phyloP scores from a whole-genome alignment of 2,113 vertebrate genomes.

The Brienomyrus longianalis region DNA sequence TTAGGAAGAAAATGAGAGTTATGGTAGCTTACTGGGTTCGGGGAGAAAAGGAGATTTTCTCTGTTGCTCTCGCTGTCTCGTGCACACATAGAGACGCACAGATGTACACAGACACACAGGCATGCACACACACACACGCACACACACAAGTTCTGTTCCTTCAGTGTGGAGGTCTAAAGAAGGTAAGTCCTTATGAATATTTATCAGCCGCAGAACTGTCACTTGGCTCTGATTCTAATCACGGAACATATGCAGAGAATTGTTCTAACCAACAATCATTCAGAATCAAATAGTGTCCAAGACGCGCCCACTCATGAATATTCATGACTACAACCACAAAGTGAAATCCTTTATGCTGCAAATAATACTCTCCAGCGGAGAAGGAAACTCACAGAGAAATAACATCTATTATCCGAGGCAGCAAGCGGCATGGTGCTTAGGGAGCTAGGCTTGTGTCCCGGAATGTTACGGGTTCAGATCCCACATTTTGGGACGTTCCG shows the following conservation, averaged over 20 bases:
- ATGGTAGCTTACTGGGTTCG: not conserved
- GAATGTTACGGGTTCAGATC: not conserved
- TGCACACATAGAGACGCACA: not conserved
- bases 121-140: not conserved
- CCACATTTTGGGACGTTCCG: not conserved
- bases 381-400: not conserved
- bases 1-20: not conserved
- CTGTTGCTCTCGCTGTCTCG: not conserved
- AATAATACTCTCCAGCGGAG: slow-evolving; percentile 1
- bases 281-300: slow-evolving; percentile 10
- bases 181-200: slow-evolving; percentile 15
- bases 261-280: slow-evolving; percentile 18
- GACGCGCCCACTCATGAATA: slow-evolving; percentile 4
- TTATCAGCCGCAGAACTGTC: not conserved
- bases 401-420: not conserved
- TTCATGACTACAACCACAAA: slow-evolving; percentile 9
- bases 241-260: slow-evolving; percentile 10
- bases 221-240: slow-evolving; percentile 14
- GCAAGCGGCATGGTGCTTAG: not conserved
- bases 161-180: slow-evolving; percentile 5
- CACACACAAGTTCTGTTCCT: not conserved
- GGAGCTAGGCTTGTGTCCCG: not conserved
- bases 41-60: not conserved
- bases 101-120: not conserved
- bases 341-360: not conserved